Conservation (phyloP, 2,888 invertebrate species). For the Caenorhabditis uteleia region DNA sequence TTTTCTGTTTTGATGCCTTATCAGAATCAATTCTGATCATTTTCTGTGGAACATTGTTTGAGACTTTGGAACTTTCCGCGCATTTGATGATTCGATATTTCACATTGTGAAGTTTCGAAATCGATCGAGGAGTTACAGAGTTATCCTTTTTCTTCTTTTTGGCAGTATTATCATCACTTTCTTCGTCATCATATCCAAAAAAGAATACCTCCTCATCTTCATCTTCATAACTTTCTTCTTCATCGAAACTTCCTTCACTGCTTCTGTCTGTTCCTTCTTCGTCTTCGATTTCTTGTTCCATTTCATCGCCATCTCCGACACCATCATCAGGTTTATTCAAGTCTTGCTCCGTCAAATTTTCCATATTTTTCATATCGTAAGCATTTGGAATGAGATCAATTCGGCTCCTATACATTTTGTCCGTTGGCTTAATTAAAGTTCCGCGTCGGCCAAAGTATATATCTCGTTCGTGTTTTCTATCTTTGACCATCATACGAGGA, state of each 20-base stretch:
- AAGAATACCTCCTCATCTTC: background rate
- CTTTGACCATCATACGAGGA: too few species aligned
- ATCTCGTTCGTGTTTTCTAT: too few species aligned
- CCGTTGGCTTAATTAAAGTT: too few species aligned
- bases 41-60: too few species aligned
- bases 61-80: too few species aligned
- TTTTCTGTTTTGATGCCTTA: background rate
- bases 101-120: background rate
- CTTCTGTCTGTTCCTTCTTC: background rate
- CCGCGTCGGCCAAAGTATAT: too few species aligned
- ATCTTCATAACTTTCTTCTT: slow-evolving; percentile 3
- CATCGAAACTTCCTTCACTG: background rate
- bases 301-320: background rate
- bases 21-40: background rate
- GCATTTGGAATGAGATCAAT: too few species aligned
- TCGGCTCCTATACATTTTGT: too few species aligned
- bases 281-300: background rate
- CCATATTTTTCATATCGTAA: too few species aligned
- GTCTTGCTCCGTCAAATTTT: background rate
- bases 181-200: background rate
- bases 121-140: background rate
- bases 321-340: background rate
- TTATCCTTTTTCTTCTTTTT: background rate
- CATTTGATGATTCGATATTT: too few species aligned
- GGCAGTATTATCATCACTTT: background rate